Evolutionary conservation across 2,113 vertebrate species (phyloP).

Genomic region (Zosterops hypoxanthus): DNA sequence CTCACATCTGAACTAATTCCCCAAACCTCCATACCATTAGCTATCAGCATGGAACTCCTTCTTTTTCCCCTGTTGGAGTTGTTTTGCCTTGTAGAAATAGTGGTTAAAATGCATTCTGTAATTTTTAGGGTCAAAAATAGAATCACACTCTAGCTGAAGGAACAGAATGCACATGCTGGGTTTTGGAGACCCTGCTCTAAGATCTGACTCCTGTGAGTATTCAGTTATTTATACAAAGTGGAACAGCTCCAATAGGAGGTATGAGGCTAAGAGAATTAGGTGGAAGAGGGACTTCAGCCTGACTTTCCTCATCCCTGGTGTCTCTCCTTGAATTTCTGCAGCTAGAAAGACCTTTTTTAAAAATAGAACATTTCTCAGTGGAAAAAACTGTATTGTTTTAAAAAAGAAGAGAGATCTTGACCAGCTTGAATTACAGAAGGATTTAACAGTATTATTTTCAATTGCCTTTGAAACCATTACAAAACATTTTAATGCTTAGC

Average conservation of each 20-base stretch:
- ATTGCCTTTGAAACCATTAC: background rate
- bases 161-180: background rate
- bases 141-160: background rate
- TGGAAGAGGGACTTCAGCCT: constrained; percentile 11
- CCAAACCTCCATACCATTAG: background rate
- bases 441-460: background rate
- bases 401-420: background rate
- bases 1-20: background rate
- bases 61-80: background rate
- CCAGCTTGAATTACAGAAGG: background rate
- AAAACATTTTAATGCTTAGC: background rate
- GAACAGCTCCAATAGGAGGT: constrained; percentile 54
- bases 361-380: constrained; percentile 33
- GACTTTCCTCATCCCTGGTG: constrained; percentile 24
- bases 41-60: background rate
- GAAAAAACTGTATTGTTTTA: background rate
- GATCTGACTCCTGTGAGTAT: constrained; percentile 18
- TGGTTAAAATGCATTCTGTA: background rate
- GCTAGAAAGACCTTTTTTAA: background rate
- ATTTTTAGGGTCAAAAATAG: constrained; percentile 10
- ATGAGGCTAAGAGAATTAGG: constrained; percentile 16
- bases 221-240: constrained; percentile 49
- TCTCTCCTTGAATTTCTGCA: background rate
- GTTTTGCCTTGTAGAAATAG: background rate
- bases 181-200: constrained; percentile 1